Evolutionary conservation across 2,113 vertebrate species (phyloP).

Genomic region (Corythornis madagascariensis): DNA sequence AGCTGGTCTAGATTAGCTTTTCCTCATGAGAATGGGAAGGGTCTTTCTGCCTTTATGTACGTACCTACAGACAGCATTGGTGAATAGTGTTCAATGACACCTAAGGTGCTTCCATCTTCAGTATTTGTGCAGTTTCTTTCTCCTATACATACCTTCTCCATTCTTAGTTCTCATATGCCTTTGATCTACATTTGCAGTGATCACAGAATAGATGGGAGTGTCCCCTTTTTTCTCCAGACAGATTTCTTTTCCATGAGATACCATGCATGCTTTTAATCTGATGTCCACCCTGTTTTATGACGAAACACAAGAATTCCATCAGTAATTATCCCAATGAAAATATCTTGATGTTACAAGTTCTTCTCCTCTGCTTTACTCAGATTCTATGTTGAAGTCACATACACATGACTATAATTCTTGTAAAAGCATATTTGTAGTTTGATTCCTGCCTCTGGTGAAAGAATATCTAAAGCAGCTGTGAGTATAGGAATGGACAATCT

Average conservation of each 20-base stretch:
- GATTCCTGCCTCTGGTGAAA: background rate
- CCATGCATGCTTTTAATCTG: background rate
- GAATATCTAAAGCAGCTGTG: background rate
- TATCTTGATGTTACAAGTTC: background rate
- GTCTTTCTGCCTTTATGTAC: background rate
- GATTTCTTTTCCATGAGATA: background rate
- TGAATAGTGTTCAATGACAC: background rate
- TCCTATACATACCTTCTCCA: background rate
- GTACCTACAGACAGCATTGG: background rate
- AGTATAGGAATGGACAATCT: background rate
- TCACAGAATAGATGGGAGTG: background rate
- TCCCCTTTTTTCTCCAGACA: background rate
- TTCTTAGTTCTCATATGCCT: background rate
- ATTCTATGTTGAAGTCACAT: background rate
- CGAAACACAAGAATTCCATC: background rate
- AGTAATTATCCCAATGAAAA: background rate
- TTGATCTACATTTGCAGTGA: background rate
- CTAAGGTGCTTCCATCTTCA: background rate
- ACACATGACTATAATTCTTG: background rate
- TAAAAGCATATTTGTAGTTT: background rate
- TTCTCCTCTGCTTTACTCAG: background rate
- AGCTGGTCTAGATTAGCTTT: background rate
- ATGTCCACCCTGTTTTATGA: background rate
- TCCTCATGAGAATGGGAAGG: background rate
- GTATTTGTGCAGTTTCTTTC: background rate